These are phyloP conservation scores for Tiliqua scincoides DNA, from an alignment of 2,113 vertebrate genomes.

Conservation along the genomic window DNA sequence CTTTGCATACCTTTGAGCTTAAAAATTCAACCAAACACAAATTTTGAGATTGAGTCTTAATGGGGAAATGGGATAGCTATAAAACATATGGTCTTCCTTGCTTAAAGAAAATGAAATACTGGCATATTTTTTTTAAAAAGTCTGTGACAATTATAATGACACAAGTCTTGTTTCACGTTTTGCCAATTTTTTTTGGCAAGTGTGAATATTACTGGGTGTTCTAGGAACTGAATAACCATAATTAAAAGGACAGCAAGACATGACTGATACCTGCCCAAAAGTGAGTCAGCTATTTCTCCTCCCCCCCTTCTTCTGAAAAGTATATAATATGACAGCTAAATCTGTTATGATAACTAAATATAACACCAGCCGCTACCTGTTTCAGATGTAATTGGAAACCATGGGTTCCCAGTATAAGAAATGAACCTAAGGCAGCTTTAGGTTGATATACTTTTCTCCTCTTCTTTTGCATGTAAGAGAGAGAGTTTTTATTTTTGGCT, in stretches of 20 bases:
- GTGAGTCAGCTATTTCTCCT: accelerated
- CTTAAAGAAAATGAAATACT: neutral
- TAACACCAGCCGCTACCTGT: neutral
- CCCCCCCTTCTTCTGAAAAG: neutral
- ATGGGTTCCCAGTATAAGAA: no score
- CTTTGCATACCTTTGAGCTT: neutral
- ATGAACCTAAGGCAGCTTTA: neutral
- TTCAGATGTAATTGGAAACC: no score
- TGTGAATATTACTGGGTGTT: neutral
- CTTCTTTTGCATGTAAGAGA: neutral
- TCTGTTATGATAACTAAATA: neutral
- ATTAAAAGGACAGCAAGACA: constrained; percentile 4
- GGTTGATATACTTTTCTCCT: neutral
- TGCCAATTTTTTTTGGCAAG: constrained; percentile 11
- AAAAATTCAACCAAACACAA: neutral
- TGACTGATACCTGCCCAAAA: neutral
- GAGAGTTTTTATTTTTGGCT: no score
- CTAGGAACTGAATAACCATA: neutral
- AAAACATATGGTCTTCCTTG: neutral
- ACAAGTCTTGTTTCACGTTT: constrained; percentile 3
- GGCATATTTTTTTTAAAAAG: no score
- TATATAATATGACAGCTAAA: neutral
- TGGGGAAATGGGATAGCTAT: neutral
- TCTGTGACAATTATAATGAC: neutral
- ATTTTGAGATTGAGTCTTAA: neutral